Evolutionary conservation across 2,888 invertebrate genomes (phyloP).

Genomic region (Oscheius sp.): DNA sequence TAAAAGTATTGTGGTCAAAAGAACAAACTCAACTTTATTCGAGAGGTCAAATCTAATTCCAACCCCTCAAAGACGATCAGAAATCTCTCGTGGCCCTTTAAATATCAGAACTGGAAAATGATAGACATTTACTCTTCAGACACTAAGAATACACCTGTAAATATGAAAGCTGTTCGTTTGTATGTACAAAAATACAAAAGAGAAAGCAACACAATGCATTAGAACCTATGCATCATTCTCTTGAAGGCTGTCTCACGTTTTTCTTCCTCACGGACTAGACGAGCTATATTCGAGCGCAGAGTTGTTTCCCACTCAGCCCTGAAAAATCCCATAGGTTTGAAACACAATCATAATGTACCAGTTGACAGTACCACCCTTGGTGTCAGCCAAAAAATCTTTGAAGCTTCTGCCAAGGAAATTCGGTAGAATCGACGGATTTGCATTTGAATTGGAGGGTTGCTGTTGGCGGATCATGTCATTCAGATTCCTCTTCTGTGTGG

Average conservation of each 20-base stretch:
- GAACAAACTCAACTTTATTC: conserved; percentile 4
- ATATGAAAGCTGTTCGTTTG: conserved; percentile 1
- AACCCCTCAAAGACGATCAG: background rate
- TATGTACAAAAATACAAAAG: conserved; percentile 15
- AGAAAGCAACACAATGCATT: background rate
- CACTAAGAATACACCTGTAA: background rate
- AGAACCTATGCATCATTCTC: conserved; percentile 14
- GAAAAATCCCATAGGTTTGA: conserved; percentile 2
- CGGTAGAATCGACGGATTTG: conserved; percentile 8
- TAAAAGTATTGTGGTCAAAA: conserved; percentile 1
- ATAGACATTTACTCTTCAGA: conserved; percentile 4
- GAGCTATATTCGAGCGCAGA: conserved; percentile 28
- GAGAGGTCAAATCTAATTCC: conserved; percentile 3
- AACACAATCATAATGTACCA: conserved; percentile 2
- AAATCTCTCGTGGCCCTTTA: background rate
- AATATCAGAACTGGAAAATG: background rate
- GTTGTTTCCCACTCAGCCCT: conserved; percentile 20
- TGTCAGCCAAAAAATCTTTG: conserved; percentile 16
- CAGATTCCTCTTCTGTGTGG: conserved; percentile 23
- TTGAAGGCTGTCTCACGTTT: conserved; percentile 28
- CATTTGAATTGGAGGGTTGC: background rate
- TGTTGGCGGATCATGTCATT: conserved; percentile 23
- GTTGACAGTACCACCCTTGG: conserved; percentile 10
- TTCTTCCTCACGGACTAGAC: conserved; percentile 26
- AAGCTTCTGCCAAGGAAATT: conserved; percentile 9